Percentiles rank a stretch among this genome's conserved stretches.
phyloP scores from a whole-genome alignment of 2,797 vertebrate species.

The Potorous gilbertii region DNA sequence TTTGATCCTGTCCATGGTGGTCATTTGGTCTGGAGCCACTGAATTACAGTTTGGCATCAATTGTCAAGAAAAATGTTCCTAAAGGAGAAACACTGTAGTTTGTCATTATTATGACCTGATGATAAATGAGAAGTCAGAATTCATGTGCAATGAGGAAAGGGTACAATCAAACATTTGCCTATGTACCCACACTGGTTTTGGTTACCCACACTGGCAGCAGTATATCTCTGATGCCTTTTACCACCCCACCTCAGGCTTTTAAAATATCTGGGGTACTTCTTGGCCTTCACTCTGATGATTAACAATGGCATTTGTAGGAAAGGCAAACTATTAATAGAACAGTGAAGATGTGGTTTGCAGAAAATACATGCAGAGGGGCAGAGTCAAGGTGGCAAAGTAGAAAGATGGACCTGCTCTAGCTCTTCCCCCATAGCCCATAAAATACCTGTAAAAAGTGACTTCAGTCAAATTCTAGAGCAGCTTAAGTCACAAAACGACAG shows the following conservation, averaged over 20 bases:
- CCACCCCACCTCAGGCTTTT: not conserved
- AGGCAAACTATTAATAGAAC: not conserved
- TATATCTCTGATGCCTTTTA: not conserved
- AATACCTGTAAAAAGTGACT: no score
- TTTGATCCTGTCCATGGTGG: not conserved
- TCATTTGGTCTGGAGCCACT: not conserved
- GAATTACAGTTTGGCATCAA: not conserved
- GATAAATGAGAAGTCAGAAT: not conserved
- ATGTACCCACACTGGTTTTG: not conserved
- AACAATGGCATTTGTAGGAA: not conserved
- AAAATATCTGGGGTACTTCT: not conserved
- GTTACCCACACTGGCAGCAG: not conserved
- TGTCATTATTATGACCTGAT: not conserved
- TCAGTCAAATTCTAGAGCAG: no score
- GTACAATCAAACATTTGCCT: not conserved
- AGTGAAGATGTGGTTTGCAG: not conserved
- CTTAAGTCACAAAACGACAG: no score
- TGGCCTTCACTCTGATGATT: not conserved
- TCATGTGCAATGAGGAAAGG: not conserved
- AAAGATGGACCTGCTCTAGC: no score
- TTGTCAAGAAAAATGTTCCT: not conserved
- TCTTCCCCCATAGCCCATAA: no score
- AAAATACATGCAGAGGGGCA: not conserved
- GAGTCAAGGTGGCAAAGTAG: no score
- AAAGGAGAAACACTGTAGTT: not conserved